Evolutionary conservation across 2,888 invertebrate genomes (phyloP).

Genomic region (Elgonia sp.): DNA sequence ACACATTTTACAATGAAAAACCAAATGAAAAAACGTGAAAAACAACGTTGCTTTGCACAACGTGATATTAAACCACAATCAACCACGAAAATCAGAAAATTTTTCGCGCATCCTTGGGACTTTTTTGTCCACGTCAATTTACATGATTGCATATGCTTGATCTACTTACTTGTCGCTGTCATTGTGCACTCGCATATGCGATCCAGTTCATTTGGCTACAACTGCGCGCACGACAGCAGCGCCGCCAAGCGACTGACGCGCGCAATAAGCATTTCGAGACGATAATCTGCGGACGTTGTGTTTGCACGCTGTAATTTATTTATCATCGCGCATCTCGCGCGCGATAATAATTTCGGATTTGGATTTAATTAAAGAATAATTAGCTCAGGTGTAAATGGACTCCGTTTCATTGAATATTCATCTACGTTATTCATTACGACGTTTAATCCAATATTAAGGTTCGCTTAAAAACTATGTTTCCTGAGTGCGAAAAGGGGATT

Average conservation of each 20-base stretch:
- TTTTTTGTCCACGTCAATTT: constrained; percentile 61
- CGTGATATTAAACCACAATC: too few relatives aligned
- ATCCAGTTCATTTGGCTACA: too few relatives aligned
- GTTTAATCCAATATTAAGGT: constrained; percentile 64
- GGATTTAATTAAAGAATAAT: constrained; percentile 70
- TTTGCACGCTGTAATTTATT: too few relatives aligned
- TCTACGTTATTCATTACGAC: constrained; percentile 54
- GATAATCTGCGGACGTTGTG: too few relatives aligned
- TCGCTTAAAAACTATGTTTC: constrained; percentile 58
- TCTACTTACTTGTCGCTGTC: constrained; percentile 65
- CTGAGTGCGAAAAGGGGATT: constrained; percentile 52
- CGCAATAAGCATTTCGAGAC: too few relatives aligned
- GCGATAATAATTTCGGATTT: constrained; percentile 53
- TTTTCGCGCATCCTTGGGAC: constrained; percentile 45
- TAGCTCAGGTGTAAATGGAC: constrained; percentile 65
- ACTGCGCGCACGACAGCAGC: too few relatives aligned
- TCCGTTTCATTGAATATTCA: constrained; percentile 67
- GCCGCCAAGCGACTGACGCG: too few relatives aligned
- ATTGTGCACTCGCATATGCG: constrained; percentile 43
- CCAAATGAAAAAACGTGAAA: too few relatives aligned
- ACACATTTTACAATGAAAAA: constrained; percentile 55
- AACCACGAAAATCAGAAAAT: constrained; percentile 48
- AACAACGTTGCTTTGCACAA: too few relatives aligned
- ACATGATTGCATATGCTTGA: constrained; percentile 74
- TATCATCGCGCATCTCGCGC: constrained; percentile 14